Conservation (phyloP, 2,888 invertebrate species). For the Galeruca laticollis region DNA sequence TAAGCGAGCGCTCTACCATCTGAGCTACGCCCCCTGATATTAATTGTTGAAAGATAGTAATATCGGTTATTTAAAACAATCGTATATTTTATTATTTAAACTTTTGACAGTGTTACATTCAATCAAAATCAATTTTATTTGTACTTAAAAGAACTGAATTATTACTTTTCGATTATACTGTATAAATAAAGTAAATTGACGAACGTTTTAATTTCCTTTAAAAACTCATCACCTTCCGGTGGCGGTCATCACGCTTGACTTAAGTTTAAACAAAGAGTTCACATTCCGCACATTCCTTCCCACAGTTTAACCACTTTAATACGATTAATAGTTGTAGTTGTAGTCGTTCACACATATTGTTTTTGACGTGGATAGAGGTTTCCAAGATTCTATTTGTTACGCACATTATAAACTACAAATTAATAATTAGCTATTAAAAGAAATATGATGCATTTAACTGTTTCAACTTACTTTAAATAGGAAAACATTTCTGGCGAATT, state of each 20-base stretch:
- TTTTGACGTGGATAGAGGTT: slow-evolving; percentile 29
- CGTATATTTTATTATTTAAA: too few species aligned
- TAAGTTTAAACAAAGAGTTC: slow-evolving; percentile 50
- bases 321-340: slow-evolving; percentile 42
- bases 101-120: too few species aligned
- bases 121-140: too few species aligned
- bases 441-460: background rate
- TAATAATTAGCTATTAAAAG: background rate
- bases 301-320: slow-evolving; percentile 48
- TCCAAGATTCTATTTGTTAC: slow-evolving; percentile 4
- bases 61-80: too few species aligned
- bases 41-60: too few species aligned
- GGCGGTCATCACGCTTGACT: slow-evolving; percentile 53
- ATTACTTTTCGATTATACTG: background rate
- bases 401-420: slow-evolving; percentile 2
- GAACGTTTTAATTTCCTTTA: slow-evolving; percentile 43
- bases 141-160: too few species aligned
- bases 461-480: too few species aligned
- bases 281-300: slow-evolving; percentile 57
- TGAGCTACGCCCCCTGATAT: slow-evolving; percentile 61
- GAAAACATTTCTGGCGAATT: too few species aligned
- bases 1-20: slow-evolving; percentile 64
- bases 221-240: slow-evolving; percentile 46
- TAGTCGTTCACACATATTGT: slow-evolving; percentile 37
- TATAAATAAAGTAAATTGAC: slow-evolving; percentile 33